A percentile compares a stretch with the other conserved stretches of the same genome.
These are phyloP conservation scores for Tiliacea citrago DNA, from an alignment of 2,888 invertebrate genomes.

Conservation along the genomic window DNA sequence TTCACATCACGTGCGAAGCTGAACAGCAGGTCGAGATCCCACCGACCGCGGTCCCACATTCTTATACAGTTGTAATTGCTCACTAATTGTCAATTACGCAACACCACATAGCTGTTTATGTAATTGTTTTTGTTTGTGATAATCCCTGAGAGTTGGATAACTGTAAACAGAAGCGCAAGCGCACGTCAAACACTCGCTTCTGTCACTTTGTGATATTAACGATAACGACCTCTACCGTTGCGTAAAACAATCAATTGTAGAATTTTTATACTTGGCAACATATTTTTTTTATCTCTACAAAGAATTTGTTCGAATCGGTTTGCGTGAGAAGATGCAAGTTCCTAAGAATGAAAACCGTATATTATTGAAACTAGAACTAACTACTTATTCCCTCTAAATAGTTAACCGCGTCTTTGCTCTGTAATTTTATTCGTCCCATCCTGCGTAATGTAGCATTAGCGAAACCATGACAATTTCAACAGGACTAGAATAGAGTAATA, in stretches of 20 bases:
- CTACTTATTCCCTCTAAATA: conserved; percentile 20
- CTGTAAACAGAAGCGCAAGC: conserved; percentile 61
- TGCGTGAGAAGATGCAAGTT: conserved; percentile 45
- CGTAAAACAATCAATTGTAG: conserved; percentile 37
- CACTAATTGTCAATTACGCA: conserved; percentile 81
- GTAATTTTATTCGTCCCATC: conserved; percentile 50
- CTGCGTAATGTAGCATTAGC: conserved; percentile 39
- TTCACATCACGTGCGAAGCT: conserved; percentile 63
- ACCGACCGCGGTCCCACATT: conserved; percentile 72
- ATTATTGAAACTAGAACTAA: conserved; percentile 34
- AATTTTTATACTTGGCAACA: background rate
- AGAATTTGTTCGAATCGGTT: conserved; percentile 12
- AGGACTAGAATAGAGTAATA: conserved; percentile 23
- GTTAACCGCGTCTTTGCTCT: conserved; percentile 29
- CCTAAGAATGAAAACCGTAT: conserved; percentile 34
- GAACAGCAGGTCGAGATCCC: conserved; percentile 54
- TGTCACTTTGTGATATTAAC: conserved; percentile 40
- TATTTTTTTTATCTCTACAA: conserved; percentile 6
- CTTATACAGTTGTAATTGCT: conserved; percentile 82
- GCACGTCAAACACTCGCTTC: conserved; percentile 36
- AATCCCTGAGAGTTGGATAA: conserved; percentile 61
- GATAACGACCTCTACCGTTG: conserved; percentile 31
- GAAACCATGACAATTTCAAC: conserved; percentile 36
- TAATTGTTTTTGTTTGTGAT: conserved; percentile 76
- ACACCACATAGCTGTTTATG: conserved; percentile 80